These are phyloP conservation scores for Neostethus bicornis DNA, from an alignment of 2,797 vertebrate species.

Conservation along the genomic window DNA sequence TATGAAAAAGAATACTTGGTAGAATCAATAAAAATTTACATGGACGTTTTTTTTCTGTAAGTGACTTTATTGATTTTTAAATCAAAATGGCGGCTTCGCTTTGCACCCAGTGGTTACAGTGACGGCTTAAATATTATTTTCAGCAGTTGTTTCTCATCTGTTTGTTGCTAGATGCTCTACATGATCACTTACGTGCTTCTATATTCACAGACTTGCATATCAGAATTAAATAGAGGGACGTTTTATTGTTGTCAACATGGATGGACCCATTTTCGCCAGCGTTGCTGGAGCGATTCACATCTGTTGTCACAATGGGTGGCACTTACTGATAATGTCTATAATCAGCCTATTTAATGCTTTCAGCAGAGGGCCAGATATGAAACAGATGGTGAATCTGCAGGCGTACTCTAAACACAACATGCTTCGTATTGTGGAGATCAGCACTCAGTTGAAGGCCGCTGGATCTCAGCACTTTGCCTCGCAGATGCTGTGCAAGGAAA, in stretches of 20 bases:
- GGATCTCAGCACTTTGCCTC: conserved; percentile 38
- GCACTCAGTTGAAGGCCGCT: conserved; percentile 41
- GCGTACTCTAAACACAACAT: conserved; percentile 54
- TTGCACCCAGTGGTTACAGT: conserved; percentile 20
- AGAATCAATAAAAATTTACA: conserved; percentile 53
- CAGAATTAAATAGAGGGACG: conserved; percentile 21
- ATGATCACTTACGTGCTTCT: conserved; percentile 11
- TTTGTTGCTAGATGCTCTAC: conserved; percentile 10
- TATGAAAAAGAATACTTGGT: conserved; percentile 50
- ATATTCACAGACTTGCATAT: conserved; percentile 12
- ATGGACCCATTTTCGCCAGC: conserved; percentile 30
- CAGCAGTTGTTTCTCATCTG: conserved; percentile 27
- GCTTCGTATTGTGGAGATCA: conserved; percentile 50
- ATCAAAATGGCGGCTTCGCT: conserved; percentile 29
- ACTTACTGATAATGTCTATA: conserved; percentile 76
- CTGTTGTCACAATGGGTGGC: conserved; percentile 78
- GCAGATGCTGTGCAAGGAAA: conserved; percentile 6
- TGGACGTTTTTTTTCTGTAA: conserved; percentile 13
- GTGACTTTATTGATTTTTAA: conserved; percentile 50
- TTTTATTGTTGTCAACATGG: conserved; percentile 32
- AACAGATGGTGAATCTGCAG: conserved; percentile 73
- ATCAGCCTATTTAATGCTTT: conserved; percentile 77
- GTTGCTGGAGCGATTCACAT: conserved; percentile 61
- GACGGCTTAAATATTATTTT: conserved; percentile 35
- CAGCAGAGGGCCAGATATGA: conserved; percentile 69